phyloP scores from a whole-genome alignment of 2,113 vertebrate genomes.

The Seriola aureovittata region DNA sequence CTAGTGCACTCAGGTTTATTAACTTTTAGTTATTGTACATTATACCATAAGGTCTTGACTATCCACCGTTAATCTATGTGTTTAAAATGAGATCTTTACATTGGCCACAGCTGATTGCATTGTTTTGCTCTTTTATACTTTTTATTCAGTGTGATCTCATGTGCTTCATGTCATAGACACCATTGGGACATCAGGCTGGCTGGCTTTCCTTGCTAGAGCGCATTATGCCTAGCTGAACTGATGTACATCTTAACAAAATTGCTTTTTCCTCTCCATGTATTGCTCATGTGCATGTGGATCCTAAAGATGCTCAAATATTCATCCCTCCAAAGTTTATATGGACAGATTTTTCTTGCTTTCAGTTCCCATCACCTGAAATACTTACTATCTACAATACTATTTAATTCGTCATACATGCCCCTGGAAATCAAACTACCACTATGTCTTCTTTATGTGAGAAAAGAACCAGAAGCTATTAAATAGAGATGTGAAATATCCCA shows the following conservation, averaged over 20 bases:
- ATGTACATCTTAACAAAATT: constrained; percentile 6
- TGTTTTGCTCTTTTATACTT: background rate
- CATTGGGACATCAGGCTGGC: background rate
- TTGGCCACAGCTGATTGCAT: background rate
- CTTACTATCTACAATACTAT: background rate
- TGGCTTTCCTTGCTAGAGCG: background rate
- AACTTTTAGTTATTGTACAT: background rate
- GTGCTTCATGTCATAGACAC: background rate
- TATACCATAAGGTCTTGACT: background rate
- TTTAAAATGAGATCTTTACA: background rate
- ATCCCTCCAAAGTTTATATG: background rate
- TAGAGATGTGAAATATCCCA: constrained; percentile 65
- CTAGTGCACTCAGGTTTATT: background rate
- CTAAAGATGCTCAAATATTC: constrained; percentile 7
- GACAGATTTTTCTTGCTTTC: constrained; percentile 26
- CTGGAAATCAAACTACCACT: constrained; percentile 42
- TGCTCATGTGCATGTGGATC: background rate
- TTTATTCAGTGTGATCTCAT: constrained; percentile 6
- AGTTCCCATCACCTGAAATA: constrained; percentile 39
- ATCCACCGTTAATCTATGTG: background rate
- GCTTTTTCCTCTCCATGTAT: background rate
- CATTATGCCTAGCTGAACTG: constrained; percentile 21
- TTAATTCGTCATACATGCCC: constrained; percentile 30
- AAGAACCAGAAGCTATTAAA: constrained; percentile 63
- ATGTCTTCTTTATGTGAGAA: constrained; percentile 65